A percentile compares a stretch with the other conserved stretches of the same genome.
These are phyloP conservation scores for Drosophila mayaguana DNA, from an alignment of 2,888 invertebrate genomes.

Conservation along the genomic window DNA sequence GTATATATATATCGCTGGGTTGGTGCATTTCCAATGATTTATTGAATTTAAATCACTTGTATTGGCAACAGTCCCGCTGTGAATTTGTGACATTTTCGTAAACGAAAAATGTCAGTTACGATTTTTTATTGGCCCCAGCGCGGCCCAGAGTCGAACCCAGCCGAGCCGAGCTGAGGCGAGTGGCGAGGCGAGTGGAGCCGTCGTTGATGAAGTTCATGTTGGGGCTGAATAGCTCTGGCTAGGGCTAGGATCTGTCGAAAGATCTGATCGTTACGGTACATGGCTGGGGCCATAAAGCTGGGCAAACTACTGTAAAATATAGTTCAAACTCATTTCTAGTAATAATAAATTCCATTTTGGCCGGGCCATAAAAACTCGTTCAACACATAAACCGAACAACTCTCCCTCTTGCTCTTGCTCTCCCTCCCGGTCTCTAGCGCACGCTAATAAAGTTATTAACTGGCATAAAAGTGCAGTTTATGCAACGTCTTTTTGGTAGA, in stretches of 20 bases:
- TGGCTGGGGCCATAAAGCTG: constrained; percentile 61
- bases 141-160: constrained; percentile 11
- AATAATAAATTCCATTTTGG: constrained; percentile 68
- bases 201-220: constrained; percentile 15
- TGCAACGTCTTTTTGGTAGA: constrained; percentile 46
- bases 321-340: constrained; percentile 75
- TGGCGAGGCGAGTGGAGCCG: neutral
- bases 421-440: no score
- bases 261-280: constrained; percentile 69
- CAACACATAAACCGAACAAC: constrained; percentile 46
- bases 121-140: constrained; percentile 78
- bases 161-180: no score
- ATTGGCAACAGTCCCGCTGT: constrained; percentile 84
- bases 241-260: constrained; percentile 58
- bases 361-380: constrained; percentile 63
- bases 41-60: constrained; percentile 85
- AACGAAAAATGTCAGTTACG: constrained; percentile 84
- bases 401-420: neutral
- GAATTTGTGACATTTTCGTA: constrained; percentile 85
- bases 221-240: constrained; percentile 40
- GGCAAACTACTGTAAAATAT: constrained; percentile 79
- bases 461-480: constrained; percentile 67
- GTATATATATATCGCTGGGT: constrained; percentile 17
- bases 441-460: constrained; percentile 79
- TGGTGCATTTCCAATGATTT: constrained; percentile 80